Base-by-base conservation (phyloP, 2,888 invertebrate species). In the Lucinisca nassula region DNA sequence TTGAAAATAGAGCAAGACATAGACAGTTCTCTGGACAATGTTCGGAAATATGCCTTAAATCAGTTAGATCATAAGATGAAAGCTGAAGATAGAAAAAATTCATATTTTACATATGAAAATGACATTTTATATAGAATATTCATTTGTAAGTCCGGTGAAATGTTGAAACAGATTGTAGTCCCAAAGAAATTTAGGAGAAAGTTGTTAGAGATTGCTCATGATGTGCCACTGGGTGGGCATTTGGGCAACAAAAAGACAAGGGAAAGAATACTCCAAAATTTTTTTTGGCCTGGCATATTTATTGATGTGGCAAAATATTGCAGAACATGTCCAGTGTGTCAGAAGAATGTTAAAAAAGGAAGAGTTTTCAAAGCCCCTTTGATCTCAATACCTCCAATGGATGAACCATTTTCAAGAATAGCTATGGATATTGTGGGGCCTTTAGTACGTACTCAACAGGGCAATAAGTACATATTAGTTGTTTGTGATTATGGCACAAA, bases 201-300 rank as follows among this genome's bases (percentile, higher is more conserved):
- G 3, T n/a, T 74, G 24, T 2, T 74, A 45, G 14, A 40, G 14
- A 8, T 74, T 21, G 74, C 74, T 32, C 74, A 74, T 74, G 40
- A 74, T 38, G 30, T 45, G 4, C 24, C 24, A 17, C 27, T 8
- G 27, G 40, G 74, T 10, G 74, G 74, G 2, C 74, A 74, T 17
- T 27, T 74, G 49, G 74, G 74, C 4, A 21, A n/a, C 24, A 40
- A 30, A 40, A 74, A 74, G n/a, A 74, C 74, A 2, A 74, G 74
- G 24, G 27, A 74, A 6, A 40, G 74, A 40, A 74, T 74, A 10
- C 12, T 74, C 6, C 49, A 40, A 30, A 45, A 45, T 30, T 74
- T 74, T 40, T 74, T 17, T 24, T 74, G 74, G 74, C 74, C 74
- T 45, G 74, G 74, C 21, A 40, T 74, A 30, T 74, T 74, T 30